Evolutionary conservation across 2,888 invertebrate species (phyloP).

Genomic region (Luffia ferchaultella): DNA sequence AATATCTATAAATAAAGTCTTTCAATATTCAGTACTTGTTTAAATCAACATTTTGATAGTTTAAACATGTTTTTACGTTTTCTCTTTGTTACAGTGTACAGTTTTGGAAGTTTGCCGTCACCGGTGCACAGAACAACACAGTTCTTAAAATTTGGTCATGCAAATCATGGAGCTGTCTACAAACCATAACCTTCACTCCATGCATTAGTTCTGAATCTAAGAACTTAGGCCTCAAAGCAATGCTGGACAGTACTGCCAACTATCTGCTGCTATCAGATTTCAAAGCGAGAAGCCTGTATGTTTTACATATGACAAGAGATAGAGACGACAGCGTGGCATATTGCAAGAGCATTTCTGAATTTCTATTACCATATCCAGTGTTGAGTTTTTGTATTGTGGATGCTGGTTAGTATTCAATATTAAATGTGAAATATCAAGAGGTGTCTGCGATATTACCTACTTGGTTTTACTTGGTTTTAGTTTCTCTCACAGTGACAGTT

Average conservation of each 20-base stretch:
- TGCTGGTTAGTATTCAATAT: constrained; percentile 67
- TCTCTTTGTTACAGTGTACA: constrained; percentile 38
- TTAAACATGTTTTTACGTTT: too few relatives aligned
- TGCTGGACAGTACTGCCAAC: constrained; percentile 84
- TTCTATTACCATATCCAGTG: constrained; percentile 86
- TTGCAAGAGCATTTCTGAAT: constrained; percentile 83
- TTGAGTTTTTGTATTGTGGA: constrained; percentile 89
- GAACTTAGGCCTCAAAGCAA: constrained; percentile 70
- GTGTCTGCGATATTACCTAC: too few relatives aligned
- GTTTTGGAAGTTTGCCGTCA: constrained; percentile 96
- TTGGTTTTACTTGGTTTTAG: too few relatives aligned
- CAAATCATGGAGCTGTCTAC: constrained; percentile 94
- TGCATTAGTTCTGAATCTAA: constrained; percentile 30
- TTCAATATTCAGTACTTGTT: too few relatives aligned
- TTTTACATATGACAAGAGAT: constrained; percentile 72
- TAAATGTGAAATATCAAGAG: too few relatives aligned
- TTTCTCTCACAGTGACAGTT: too few relatives aligned
- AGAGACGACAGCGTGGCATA: constrained; percentile 65
- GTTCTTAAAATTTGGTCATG: constrained; percentile 95
- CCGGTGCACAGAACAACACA: constrained; percentile 89
- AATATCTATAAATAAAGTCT: not conserved
- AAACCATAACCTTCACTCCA: constrained; percentile 78
- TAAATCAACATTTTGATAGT: too few relatives aligned
- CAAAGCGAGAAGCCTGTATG: constrained; percentile 83
- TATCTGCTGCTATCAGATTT: constrained; percentile 91